These are phyloP conservation scores for Paelopatides confundens DNA, from an alignment of 53 echinoderm and acorn worm species.

Conservation along the genomic window DNA sequence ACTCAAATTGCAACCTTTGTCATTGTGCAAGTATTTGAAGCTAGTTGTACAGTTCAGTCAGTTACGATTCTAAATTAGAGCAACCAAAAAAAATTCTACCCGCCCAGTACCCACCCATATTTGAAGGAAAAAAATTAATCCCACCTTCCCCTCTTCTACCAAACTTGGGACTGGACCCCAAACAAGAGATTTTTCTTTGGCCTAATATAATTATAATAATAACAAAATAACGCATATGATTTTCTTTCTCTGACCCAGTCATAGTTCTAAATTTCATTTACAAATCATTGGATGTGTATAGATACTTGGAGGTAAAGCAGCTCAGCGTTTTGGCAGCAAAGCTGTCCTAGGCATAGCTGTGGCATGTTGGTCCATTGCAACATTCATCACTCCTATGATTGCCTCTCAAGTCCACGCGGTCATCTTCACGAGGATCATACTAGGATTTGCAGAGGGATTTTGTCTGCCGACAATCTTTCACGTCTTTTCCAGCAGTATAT, in stretches of 20 bases:
- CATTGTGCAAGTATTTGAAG: too few species aligned
- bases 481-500: conserved; percentile 90
- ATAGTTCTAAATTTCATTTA: not conserved
- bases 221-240: not conserved
- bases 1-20: too few species aligned
- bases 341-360: conserved; percentile 90
- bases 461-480: conserved; percentile 94
- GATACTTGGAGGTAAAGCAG: conserved; percentile 95
- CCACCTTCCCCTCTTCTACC: too few species aligned
- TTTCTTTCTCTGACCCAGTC: not conserved
- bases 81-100: too few species aligned
- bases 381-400: conserved; percentile 83
- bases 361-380: conserved; percentile 87
- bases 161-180: not conserved
- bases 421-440: conserved; percentile 74
- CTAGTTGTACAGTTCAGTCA: too few species aligned
- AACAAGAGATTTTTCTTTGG: too few species aligned
- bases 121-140: too few species aligned
- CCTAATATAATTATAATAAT: not conserved
- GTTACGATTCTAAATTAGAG: too few species aligned
- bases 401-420: conserved; percentile 65
- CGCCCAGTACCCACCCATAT: too few species aligned
- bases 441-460: conserved; percentile 97
- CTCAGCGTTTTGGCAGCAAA: conserved; percentile 86
- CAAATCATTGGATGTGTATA: too few species aligned